Conservation (phyloP, 1,140 invertebrate species). For the Musca domestica region DNA sequence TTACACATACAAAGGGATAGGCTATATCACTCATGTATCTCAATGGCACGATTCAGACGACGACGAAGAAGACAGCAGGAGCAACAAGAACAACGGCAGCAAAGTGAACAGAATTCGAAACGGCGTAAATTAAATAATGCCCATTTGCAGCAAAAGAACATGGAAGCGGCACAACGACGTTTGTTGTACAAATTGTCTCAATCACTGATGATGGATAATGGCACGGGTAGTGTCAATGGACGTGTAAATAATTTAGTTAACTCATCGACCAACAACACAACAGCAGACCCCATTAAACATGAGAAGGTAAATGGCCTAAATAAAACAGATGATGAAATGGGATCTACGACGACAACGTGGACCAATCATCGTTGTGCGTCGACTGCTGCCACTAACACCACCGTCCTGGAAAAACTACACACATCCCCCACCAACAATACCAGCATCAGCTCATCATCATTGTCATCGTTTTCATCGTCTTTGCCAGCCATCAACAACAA, state of each 20-base stretch:
- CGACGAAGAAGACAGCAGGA: conserved; percentile 18
- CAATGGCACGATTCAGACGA: not conserved
- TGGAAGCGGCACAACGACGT: not conserved
- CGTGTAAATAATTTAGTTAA: conserved; percentile 12
- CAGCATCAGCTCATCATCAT: not conserved
- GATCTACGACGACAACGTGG: conserved; percentile 6
- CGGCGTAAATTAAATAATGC: conserved; percentile 20
- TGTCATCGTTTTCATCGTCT: not conserved
- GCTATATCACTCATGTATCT: conserved; percentile 22
- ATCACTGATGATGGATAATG: not conserved
- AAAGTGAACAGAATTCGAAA: conserved; percentile 9
- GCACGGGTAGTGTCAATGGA: not conserved
- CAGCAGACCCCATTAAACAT: conserved; percentile 8
- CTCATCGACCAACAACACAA: conserved; percentile 23
- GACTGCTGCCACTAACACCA: not conserved
- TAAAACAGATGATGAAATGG: conserved; percentile 18
- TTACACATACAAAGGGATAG: conserved; percentile 21
- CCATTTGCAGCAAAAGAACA: not conserved
- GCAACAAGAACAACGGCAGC: conserved; percentile 4
- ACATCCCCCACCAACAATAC: not conserved
- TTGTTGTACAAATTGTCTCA: conserved; percentile 13
- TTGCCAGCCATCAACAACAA: too few species aligned
- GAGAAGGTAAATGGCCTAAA: conserved; percentile 26
- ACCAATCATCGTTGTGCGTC: conserved; percentile 18
- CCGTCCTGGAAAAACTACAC: conserved; percentile 29